phyloP scores from a whole-genome alignment of 1,140 invertebrate genomes.

The Cecropterus lyciades region DNA sequence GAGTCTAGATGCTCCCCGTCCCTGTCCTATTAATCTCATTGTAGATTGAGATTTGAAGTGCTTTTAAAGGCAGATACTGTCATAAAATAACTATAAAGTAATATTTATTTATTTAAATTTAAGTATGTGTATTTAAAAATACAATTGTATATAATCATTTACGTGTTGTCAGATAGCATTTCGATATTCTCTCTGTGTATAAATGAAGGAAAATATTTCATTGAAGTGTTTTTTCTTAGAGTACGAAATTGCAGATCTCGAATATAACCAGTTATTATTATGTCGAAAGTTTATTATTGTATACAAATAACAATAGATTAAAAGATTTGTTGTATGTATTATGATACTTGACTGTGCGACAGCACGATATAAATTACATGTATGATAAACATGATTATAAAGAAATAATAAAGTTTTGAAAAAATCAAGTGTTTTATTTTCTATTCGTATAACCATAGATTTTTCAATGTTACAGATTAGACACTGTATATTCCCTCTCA shows the following conservation, averaged over 20 bases:
- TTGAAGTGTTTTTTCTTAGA: slow-evolving; percentile 60
- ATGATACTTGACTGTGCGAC: slow-evolving; percentile 63
- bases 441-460: no score
- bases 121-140: slow-evolving; percentile 38
- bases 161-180: slow-evolving; percentile 56
- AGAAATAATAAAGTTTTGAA: slow-evolving; percentile 81
- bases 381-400: slow-evolving; percentile 78
- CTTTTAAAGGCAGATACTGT: slow-evolving; percentile 79
- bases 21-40: slow-evolving; percentile 40
- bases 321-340: slow-evolving; percentile 79
- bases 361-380: slow-evolving; percentile 76
- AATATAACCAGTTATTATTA: slow-evolving; percentile 79
- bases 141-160: slow-evolving; percentile 53
- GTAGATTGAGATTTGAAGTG: slow-evolving; percentile 66
- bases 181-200: slow-evolving; percentile 50
- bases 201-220: slow-evolving; percentile 50
- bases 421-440: slow-evolving; percentile 46
- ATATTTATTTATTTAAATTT: slow-evolving; percentile 52
- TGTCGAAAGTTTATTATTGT: slow-evolving; percentile 81
- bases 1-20: slow-evolving; percentile 40
- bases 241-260: slow-evolving; percentile 61
- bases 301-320: slow-evolving; percentile 78
- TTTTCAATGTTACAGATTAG: no score
- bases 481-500: no score
- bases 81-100: slow-evolving; percentile 61